phyloP scores from a whole-genome alignment of 2,888 invertebrate species.

The Phalera bucephala region DNA sequence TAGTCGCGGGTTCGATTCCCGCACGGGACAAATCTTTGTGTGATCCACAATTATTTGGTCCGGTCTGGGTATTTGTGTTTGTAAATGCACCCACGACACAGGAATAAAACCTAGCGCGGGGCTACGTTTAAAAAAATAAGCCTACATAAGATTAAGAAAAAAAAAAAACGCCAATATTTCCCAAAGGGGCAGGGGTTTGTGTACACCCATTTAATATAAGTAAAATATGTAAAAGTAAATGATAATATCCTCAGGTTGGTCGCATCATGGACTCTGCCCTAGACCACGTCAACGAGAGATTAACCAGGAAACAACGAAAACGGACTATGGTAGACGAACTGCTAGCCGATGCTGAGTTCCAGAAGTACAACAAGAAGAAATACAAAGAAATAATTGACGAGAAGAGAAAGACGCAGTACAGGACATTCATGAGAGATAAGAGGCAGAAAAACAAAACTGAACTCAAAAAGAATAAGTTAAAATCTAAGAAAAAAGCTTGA shows the following conservation, averaged over 20 bases:
- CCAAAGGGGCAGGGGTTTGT: too few species aligned
- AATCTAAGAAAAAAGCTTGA: constrained; percentile 42
- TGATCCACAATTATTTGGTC: too few species aligned
- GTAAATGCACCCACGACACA: too few species aligned
- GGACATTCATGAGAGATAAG: constrained; percentile 89
- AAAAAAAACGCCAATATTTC: too few species aligned
- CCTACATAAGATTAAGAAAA: too few species aligned
- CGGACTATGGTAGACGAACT: constrained; percentile 96
- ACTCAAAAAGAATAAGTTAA: constrained; percentile 63
- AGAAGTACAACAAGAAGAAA: constrained; percentile 90
- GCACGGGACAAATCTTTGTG: too few species aligned
- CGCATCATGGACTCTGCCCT: constrained; percentile 92
- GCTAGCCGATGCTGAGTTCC: constrained; percentile 93
- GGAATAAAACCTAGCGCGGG: too few species aligned
- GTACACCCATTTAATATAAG: too few species aligned
- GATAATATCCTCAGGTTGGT: constrained; percentile 87
- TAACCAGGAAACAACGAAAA: constrained; percentile 94
- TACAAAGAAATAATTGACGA: constrained; percentile 90
- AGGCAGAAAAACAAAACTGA: constrained; percentile 85
- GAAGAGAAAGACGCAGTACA: constrained; percentile 86
- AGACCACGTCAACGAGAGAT: constrained; percentile 93
- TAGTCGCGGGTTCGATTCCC: too few species aligned
- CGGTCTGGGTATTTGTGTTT: too few species aligned
- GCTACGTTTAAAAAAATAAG: too few species aligned
- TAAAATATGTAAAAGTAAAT: too few species aligned